Evolutionary conservation across 2,797 vertebrate species (phyloP).

Genomic region (Erethizon dorsatum): DNA sequence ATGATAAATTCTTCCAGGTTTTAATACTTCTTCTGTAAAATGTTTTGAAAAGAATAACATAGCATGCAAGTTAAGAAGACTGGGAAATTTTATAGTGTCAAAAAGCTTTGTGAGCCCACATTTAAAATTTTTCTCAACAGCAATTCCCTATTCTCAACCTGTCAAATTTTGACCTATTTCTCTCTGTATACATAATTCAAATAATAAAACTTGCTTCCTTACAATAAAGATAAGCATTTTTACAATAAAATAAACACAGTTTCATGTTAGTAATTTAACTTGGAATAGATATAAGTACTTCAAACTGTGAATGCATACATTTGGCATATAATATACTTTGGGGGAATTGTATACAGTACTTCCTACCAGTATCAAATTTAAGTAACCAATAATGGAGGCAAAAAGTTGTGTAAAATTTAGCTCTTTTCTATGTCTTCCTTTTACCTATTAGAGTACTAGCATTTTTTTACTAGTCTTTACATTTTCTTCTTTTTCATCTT

Average conservation of each 20-base stretch:
- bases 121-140: conserved; percentile 33
- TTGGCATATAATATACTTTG: not conserved
- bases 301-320: not conserved
- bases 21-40: not conserved
- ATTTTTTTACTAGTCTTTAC: not conserved
- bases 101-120: not conserved
- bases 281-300: not conserved
- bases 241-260: conserved; percentile 6
- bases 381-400: not conserved
- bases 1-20: not conserved
- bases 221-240: not conserved
- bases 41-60: not conserved
- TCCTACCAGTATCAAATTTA: conserved; percentile 35
- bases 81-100: not conserved
- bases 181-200: conserved; percentile 44
- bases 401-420: not conserved
- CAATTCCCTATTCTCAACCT: conserved; percentile 21
- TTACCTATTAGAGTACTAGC: not conserved
- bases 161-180: conserved; percentile 7
- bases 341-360: not conserved
- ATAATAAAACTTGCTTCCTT: conserved; percentile 21
- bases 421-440: not conserved
- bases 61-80: not conserved
- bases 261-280: not conserved
- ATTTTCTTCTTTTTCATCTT: not conserved